Evolutionary conservation across 2,797 vertebrate genomes (phyloP).

Genomic region (Poecile montanus): DNA sequence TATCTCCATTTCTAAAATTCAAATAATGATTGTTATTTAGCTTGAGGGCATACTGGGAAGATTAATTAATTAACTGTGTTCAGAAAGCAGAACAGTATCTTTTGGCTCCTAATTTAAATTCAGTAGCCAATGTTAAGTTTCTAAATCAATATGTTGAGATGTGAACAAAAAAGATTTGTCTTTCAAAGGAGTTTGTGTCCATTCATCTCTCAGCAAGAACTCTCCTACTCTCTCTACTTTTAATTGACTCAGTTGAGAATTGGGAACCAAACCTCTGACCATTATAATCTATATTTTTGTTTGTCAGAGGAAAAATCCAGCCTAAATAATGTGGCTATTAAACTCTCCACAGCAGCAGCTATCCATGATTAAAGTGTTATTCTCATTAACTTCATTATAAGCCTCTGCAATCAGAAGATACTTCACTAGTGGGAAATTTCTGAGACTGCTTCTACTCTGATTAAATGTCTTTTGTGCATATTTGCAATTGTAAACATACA

Average conservation of each 20-base stretch:
- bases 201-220: conserved; percentile 42
- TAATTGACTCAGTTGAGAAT: conserved; percentile 59
- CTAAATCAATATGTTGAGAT: conserved; percentile 47
- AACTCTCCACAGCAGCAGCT: neutral
- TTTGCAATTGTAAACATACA: neutral
- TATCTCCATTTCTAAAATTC: conserved; percentile 14
- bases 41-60: conserved; percentile 5
- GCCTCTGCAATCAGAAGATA: conserved; percentile 13
- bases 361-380: conserved; percentile 44
- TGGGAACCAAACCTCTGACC: conserved; percentile 31
- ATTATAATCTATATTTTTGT: conserved; percentile 28
- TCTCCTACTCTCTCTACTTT: conserved; percentile 34
- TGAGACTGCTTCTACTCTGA: neutral
- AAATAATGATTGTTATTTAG: conserved; percentile 17
- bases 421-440: neutral
- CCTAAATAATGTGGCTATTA: conserved; percentile 12
- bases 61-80: conserved; percentile 49
- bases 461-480: neutral
- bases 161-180: conserved; percentile 11
- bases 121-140: conserved; percentile 30
- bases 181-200: conserved; percentile 26
- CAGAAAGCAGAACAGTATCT: conserved; percentile 13
- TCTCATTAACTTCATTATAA: conserved; percentile 44
- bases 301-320: conserved; percentile 40
- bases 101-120: conserved; percentile 60